Evolutionary conservation across 2,888 invertebrate species (phyloP), one percentile per base, ranked within the genome.

Genomic region (Byasa hedistus): DNA sequence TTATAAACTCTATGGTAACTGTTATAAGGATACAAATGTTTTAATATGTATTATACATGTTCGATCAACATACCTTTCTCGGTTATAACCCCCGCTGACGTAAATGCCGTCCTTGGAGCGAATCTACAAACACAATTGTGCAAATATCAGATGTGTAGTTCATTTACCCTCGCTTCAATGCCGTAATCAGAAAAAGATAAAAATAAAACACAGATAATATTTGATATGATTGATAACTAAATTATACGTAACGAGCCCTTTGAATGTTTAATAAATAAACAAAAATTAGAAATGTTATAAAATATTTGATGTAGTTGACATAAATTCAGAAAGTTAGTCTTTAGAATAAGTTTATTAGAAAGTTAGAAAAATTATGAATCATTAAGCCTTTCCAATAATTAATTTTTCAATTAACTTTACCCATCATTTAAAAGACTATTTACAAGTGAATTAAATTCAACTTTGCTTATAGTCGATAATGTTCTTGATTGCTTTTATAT

Each of bases 41-140:
- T 69, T 74, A 75, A 71, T 59, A 48, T 12, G 39, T 39, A 39
- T 12, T 23, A 36, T 71, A 67, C 59, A 67, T 68, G 39, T 64
- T 72, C 71, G 66, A 78, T 76, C 71, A 27, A 68, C 66, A 74
- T 73, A 68, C 62, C 70, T 67, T 48, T 69, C 73, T 75, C 78
- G 78, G 77, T 79, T 79, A 82, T 81, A 80, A 80, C 76, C 78
- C 76, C 69, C 75, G 73, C 75, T 89, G 89, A 89, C 89, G 89
- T 84, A 87, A 89, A 83, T 78, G 61, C 72, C 79, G 89, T 87
- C 89, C 90, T 90, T 90, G 89, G 76, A 81, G 79, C 81, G 80
- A 84, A 83, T 82, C 83, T 82, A 86, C 83, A 84, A 84, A 84
- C 85, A 86, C 84, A 87, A 85, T 87, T 86, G 87, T 85, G 83